A percentile compares a stretch with the other conserved stretches of the same genome.
These are phyloP conservation scores for Latrodectus geometricus DNA, from an alignment of 1,140 invertebrate species.

Conservation along the genomic window DNA sequence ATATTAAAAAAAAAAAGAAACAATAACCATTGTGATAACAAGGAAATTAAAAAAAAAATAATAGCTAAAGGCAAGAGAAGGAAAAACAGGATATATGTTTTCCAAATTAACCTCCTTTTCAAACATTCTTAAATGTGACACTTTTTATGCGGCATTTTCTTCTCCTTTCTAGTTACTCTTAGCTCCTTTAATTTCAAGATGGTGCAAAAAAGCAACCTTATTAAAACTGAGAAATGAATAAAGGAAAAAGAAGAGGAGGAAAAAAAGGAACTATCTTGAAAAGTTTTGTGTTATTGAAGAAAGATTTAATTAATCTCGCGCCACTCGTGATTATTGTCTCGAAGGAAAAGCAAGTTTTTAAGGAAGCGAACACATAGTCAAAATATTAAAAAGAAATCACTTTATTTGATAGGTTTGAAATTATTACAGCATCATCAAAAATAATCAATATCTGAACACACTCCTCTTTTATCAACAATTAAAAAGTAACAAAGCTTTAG, in stretches of 20 bases:
- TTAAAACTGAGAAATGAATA: too few species aligned
- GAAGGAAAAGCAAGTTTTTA: neutral
- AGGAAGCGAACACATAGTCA: neutral
- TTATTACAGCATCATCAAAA: conserved; percentile 1
- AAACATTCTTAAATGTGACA: too few species aligned
- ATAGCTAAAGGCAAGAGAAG: too few species aligned
- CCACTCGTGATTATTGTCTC: neutral
- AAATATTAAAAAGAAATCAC: neutral
- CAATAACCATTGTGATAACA: too few species aligned
- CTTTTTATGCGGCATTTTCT: too few species aligned
- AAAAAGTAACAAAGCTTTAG: neutral
- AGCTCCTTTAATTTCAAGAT: too few species aligned
- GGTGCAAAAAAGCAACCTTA: too few species aligned
- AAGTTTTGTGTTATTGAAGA: neutral
- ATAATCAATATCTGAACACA: neutral
- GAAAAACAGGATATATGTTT: too few species aligned
- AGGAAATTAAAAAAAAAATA: too few species aligned
- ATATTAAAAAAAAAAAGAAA: too few species aligned
- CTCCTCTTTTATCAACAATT: neutral
- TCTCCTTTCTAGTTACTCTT: too few species aligned
- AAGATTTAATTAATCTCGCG: neutral
- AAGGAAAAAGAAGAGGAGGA: neutral
- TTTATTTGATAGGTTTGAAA: neutral
- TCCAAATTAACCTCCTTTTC: too few species aligned
- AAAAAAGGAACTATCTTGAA: neutral